A percentile compares a stretch with the other conserved stretches of the same genome.
Conservation (phyloP, 2,797 vertebrate genomes). For the Urophycis tenuis region DNA sequence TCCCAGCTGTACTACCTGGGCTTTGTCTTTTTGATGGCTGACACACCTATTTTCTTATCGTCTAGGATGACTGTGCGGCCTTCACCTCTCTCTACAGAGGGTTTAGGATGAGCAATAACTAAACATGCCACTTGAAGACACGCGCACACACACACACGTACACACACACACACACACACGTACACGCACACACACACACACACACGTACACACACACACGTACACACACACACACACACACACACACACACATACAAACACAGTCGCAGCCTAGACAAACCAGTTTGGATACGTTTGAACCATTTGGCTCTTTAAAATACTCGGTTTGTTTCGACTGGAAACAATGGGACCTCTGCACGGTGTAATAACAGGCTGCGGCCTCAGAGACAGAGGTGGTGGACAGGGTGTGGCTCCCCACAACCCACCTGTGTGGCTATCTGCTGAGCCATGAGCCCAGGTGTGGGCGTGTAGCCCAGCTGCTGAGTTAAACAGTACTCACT, state of each 20-base stretch:
- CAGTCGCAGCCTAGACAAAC: neutral
- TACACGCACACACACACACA: slow-evolving; percentile 18
- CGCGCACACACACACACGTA: slow-evolving; percentile 9
- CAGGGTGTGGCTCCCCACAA: slow-evolving; percentile 54
- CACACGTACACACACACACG: slow-evolving; percentile 16
- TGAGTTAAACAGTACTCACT: neutral
- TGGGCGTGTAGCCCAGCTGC: slow-evolving; percentile 25
- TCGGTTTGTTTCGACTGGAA: slow-evolving; percentile 8
- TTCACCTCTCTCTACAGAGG: slow-evolving; percentile 28
- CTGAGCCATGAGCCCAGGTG: slow-evolving; percentile 32
- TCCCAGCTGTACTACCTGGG: slow-evolving; percentile 15
- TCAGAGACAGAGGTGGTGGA: slow-evolving; percentile 17
- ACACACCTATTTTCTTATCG: slow-evolving; percentile 60
- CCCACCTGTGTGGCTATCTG: slow-evolving; percentile 29
- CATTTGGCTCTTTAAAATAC: neutral
- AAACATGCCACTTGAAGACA: slow-evolving; percentile 26
- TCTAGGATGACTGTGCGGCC: slow-evolving; percentile 35
- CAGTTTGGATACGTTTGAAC: neutral
- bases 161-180: slow-evolving; percentile 22
- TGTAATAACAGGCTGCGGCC: neutral
- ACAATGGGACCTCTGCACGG: neutral
- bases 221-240: slow-evolving; percentile 13
- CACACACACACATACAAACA: slow-evolving; percentile 16
- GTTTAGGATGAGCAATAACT: slow-evolving; percentile 39
- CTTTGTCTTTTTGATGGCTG: slow-evolving; percentile 42